These are phyloP conservation scores for Heliocidaris erythrogramma DNA, from an alignment of 35 echinoderm and acorn worm species.

Conservation along the genomic window DNA sequence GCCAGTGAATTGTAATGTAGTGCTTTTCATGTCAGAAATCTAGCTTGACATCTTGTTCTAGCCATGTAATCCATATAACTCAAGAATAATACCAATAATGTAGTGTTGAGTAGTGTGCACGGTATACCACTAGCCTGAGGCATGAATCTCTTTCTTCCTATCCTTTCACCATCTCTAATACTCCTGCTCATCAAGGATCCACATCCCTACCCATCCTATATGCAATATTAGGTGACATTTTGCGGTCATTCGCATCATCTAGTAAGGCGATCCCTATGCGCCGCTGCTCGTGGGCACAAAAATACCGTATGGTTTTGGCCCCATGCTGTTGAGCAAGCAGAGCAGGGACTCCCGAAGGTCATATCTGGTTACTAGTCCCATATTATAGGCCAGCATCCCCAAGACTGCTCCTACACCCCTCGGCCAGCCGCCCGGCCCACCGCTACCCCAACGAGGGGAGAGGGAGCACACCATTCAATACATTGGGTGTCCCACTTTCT, in stretches of 20 bases:
- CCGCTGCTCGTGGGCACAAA: conserved; percentile 44
- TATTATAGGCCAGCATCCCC: not conserved
- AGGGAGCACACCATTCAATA: not conserved
- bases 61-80: conserved; percentile 30
- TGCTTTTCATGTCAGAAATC: not conserved
- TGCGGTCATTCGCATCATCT: conserved; percentile 46
- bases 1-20: not conserved
- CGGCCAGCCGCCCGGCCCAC: not conserved
- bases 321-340: conserved; percentile 47
- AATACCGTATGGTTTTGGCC: conserved; percentile 51
- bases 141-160: conserved; percentile 23
- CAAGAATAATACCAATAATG: conserved; percentile 41
- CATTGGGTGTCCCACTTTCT: conserved; percentile 35
- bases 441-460: conserved; percentile 11
- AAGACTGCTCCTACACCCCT: not conserved
- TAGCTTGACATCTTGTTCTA: conserved; percentile 24
- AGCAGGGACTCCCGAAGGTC: conserved; percentile 52
- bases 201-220: conserved; percentile 32
- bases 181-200: not conserved
- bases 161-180: conserved; percentile 27
- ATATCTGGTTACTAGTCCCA: conserved; percentile 44
- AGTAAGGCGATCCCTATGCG: conserved; percentile 40
- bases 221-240: conserved; percentile 55
- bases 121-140: not conserved
- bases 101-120: conserved; percentile 31